These are phyloP conservation scores for Prionace glauca DNA, from an alignment of 2,797 vertebrate genomes.

Conservation along the genomic window DNA sequence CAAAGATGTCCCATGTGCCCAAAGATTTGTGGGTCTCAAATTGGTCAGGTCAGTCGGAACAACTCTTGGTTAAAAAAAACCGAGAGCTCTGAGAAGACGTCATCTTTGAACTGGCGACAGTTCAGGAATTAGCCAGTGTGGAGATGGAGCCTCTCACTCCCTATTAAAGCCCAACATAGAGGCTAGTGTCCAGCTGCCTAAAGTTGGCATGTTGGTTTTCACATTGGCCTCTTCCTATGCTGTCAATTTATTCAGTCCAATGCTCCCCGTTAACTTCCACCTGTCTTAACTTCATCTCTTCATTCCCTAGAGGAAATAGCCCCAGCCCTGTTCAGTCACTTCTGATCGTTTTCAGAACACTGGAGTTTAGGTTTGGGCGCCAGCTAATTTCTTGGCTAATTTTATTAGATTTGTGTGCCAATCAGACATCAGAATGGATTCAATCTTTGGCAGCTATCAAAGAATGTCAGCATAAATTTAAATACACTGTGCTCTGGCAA, in stretches of 20 bases:
- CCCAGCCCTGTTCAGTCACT: not conserved
- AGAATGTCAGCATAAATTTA: not conserved
- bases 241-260: not conserved
- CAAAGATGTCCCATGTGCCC: no score
- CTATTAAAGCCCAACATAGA: not conserved
- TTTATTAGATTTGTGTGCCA: not conserved
- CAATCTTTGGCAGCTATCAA: not conserved
- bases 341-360: not conserved
- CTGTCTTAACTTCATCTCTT: not conserved
- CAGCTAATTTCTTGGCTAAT: not conserved
- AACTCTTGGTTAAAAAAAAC: no score
- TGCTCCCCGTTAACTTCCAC: not conserved
- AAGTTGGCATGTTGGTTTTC: not conserved
- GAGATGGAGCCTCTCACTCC: not conserved
- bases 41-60: no score
- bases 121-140: not conserved
- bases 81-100: no score
- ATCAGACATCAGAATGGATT: constrained; percentile 5
- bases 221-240: no score
- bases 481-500: not conserved
- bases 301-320: not conserved
- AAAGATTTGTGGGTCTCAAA: no score
- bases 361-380: not conserved
- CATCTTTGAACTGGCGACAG: no score
- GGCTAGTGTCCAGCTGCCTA: not conserved